Percentiles rank a stretch among this genome's conserved stretches.
These are phyloP conservation scores for Drosophila cyrtoloma DNA, from an alignment of 2,888 invertebrate species.

Conservation along the genomic window DNA sequence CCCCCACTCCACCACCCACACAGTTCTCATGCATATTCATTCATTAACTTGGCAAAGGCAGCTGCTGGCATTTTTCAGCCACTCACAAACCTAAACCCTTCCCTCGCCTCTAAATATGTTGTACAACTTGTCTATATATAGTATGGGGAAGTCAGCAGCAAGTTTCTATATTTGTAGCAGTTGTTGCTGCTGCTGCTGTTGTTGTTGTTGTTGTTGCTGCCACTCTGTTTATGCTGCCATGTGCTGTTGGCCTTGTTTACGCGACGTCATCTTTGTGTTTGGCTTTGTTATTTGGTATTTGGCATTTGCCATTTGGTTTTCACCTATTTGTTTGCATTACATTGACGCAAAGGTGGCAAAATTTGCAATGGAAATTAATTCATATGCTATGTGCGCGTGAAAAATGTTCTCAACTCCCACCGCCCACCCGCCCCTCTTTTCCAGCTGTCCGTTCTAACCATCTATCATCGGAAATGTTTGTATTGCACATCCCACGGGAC, in stretches of 20 bases:
- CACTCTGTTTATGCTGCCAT: conserved; percentile 69
- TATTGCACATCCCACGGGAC: conserved; percentile 42
- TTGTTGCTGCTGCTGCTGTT: conserved; percentile 6
- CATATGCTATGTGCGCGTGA: conserved; percentile 45
- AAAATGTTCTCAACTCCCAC: background rate
- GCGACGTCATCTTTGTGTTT: conserved; percentile 69
- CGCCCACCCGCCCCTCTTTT: background rate
- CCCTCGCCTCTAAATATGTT: background rate
- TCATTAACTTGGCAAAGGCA: conserved; percentile 70
- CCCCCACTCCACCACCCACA: background rate
- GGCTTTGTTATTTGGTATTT: conserved; percentile 44
- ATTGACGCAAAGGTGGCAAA: conserved; percentile 69
- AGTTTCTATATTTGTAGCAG: conserved; percentile 46
- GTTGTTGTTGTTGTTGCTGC: conserved; percentile 8
- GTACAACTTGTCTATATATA: conserved; percentile 8
- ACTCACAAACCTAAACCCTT: conserved; percentile 35
- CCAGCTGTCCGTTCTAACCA: conserved; percentile 14
- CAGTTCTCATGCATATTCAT: conserved; percentile 73
- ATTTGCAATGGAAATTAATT: conserved; percentile 78
- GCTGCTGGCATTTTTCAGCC: conserved; percentile 67
- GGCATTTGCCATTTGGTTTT: conserved; percentile 37
- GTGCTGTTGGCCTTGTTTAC: conserved; percentile 72
- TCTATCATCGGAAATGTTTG: conserved; percentile 43
- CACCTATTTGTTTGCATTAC: conserved; percentile 69
- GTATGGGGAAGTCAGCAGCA: conserved; percentile 19